Base-by-base conservation (phyloP, 2,888 invertebrate genomes). In the Zeuzera pyrina region DNA sequence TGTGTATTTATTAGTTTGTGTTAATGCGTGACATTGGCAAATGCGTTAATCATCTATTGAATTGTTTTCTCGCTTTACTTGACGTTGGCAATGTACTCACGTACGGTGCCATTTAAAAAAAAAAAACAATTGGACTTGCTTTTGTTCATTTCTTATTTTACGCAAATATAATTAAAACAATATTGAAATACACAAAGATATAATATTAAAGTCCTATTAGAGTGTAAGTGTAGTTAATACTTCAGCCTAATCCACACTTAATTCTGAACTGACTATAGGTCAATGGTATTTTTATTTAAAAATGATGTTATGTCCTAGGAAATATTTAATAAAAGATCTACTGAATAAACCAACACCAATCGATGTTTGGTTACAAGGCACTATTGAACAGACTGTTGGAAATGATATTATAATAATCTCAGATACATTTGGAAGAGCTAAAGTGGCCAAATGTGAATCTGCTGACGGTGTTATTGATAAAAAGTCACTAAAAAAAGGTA, bases 341-440 rank as follows among this genome's bases (percentile, higher is more conserved):
- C 26, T 69, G 1, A 62, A 72, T 21, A 63, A 70, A 49, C 34
- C 57, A 2, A 41, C 66, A 2, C 79, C 79, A 2, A 23, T 70
- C 16, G 72, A 73, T 13, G 81, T 81, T 26, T 84, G 84, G 84
- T 46, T 84, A 34, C 79, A 81, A 52, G 84, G 83, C n/a, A 79
- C 72, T 1, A 73, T 83, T 26, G 78, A 79, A 43, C 78, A 81
- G 56, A 69, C 68, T 6, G 74, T 79, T 3, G 77, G 71, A 35
- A 63, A 59, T 4, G 69, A 78, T 46, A 74, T 78, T 43, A 50
- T 83, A 33, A 81, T 84, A n/a, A 60, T 84, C 34, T 66, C 68
- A 0, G 83, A 84, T 37, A 45, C 57, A 8, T 64, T 58, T 15
- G 78, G 76, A 16, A 62, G 65, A 37, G 77, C 72, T 1, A 84